Conservation (phyloP, 2,888 invertebrate genomes). For the Tribolium freemani region DNA sequence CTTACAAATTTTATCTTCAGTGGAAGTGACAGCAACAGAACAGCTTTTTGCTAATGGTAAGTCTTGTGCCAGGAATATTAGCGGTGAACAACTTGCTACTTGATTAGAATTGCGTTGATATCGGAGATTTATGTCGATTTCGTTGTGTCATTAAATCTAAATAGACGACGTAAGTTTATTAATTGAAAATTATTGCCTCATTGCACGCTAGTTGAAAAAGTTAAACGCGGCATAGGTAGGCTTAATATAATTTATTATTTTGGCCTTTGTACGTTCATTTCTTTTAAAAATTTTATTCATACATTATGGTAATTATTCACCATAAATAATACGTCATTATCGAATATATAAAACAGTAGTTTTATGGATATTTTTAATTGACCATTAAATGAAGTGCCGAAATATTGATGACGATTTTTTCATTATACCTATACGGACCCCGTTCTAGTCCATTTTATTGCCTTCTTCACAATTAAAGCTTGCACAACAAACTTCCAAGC, state of each 20-base stretch:
- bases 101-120: conserved; percentile 50
- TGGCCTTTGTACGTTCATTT: conserved; percentile 45
- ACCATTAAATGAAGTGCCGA: conserved; percentile 48
- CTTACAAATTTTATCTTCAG: conserved; percentile 41
- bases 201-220: conserved; percentile 58
- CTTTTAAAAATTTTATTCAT: conserved; percentile 50
- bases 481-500: not conserved
- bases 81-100: conserved; percentile 48
- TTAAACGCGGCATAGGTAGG: conserved; percentile 48
- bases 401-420: conserved; percentile 34
- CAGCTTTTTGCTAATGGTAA: conserved; percentile 49
- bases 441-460: conserved; percentile 1
- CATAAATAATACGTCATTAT: conserved; percentile 49
- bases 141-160: conserved; percentile 54
- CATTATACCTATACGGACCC: not conserved
- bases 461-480: not conserved
- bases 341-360: conserved; percentile 49
- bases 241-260: conserved; percentile 48
- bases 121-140: conserved; percentile 46
- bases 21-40: conserved; percentile 45
- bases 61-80: conserved; percentile 46
- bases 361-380: conserved; percentile 50
- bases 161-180: conserved; percentile 55
- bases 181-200: conserved; percentile 59
- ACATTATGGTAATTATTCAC: conserved; percentile 51